Evolutionary conservation across 2,113 vertebrate species (phyloP).

Genomic region (Sturnira hondurensis): DNA sequence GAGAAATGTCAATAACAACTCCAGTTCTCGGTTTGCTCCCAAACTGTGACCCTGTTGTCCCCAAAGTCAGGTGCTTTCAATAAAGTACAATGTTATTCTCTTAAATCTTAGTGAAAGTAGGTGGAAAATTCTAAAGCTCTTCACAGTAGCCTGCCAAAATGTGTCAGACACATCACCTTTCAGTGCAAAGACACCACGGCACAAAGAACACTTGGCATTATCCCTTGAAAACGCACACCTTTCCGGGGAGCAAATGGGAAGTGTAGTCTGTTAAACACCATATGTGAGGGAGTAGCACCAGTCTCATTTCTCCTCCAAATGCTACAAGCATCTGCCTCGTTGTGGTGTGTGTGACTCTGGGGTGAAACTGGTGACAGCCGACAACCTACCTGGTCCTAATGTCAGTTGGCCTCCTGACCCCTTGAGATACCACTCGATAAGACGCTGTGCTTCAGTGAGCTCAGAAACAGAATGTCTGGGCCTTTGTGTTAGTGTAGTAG

Average conservation of each 20-base stretch:
- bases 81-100: conserved; percentile 30
- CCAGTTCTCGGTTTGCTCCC: background rate
- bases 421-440: background rate
- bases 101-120: conserved; percentile 28
- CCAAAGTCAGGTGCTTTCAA: conserved; percentile 29
- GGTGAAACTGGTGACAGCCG: background rate
- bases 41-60: background rate
- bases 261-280: conserved; percentile 63
- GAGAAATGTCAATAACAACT: conserved; percentile 16
- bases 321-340: conserved; percentile 56
- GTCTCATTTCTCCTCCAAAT: conserved; percentile 59
- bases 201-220: conserved; percentile 68
- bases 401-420: conserved; percentile 10
- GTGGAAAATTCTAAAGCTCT: conserved; percentile 56
- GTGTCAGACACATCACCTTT: conserved; percentile 76
- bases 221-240: conserved; percentile 68
- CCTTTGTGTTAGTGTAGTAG: background rate
- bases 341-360: conserved; percentile 6
- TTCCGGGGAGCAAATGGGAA: conserved; percentile 60
- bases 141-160: conserved; percentile 66
- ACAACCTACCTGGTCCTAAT: conserved; percentile 5
- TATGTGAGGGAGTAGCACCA: conserved; percentile 56
- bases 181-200: conserved; percentile 63
- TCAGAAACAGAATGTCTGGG: background rate
- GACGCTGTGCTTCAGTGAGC: background rate